A percentile compares a stretch with the other conserved stretches of the same genome.
Conservation (phyloP, 2,113 vertebrate species). For the Pyrgilauda ruficollis region DNA sequence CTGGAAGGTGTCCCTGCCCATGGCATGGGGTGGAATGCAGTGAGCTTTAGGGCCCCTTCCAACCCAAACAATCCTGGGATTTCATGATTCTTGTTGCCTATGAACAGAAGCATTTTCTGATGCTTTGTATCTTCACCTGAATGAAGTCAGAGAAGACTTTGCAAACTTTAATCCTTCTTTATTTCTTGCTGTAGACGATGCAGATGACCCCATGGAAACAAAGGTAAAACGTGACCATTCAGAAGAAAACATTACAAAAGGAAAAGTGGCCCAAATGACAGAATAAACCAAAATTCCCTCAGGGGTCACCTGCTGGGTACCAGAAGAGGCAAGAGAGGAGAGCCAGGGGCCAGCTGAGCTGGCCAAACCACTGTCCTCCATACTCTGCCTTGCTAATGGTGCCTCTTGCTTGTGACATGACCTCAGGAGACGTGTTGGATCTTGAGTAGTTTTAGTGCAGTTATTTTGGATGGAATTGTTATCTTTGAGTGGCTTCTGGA, state of each 20-base stretch:
- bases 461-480: background rate
- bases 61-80: too few relatives aligned
- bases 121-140: background rate
- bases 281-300: background rate
- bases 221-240: background rate
- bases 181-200: background rate
- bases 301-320: background rate
- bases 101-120: background rate
- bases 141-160: background rate
- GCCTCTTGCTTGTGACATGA: background rate
- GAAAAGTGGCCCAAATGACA: background rate
- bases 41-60: background rate
- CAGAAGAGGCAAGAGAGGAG: background rate
- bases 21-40: background rate
- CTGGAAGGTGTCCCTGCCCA: background rate
- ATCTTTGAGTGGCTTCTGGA: background rate
- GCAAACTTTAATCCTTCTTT: background rate
- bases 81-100: background rate
- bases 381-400: background rate
- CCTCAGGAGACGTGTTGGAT: background rate
- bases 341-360: background rate
- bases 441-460: background rate
- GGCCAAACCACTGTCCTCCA: background rate
- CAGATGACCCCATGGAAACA: slow-evolving; percentile 47
- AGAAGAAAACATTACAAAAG: background rate